A percentile compares a stretch with the other conserved stretches of the same genome.
These are phyloP conservation scores for Drosophila nr. perissopoda DNA, from an alignment of 2,888 invertebrate species.

Conservation along the genomic window DNA sequence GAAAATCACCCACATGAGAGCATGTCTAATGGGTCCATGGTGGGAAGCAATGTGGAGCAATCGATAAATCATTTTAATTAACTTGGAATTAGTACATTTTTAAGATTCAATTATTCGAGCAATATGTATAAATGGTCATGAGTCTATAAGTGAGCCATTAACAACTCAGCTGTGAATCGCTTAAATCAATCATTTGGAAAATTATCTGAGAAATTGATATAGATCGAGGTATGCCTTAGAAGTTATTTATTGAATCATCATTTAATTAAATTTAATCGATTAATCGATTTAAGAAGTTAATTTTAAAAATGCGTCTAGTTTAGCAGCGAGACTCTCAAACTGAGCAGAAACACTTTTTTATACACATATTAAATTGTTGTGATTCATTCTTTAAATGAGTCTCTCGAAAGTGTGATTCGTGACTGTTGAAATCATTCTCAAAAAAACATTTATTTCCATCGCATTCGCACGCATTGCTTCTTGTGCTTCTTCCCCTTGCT, in stretches of 20 bases:
- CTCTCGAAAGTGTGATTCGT: slow-evolving; percentile 4
- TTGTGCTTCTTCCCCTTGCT: neutral
- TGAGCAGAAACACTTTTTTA: neutral
- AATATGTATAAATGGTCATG: neutral
- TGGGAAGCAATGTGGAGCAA: slow-evolving; percentile 1
- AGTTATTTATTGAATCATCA: slow-evolving; percentile 4
- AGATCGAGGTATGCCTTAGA: neutral
- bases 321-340: neutral
- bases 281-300: neutral
- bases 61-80: neutral
- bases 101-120: neutral
- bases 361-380: neutral
- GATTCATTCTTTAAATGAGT: slow-evolving; percentile 11
- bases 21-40: slow-evolving; percentile 24
- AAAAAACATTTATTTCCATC: neutral
- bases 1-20: slow-evolving; percentile 6
- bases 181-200: neutral
- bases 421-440: neutral
- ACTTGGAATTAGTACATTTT: neutral
- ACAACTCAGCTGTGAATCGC: neutral
- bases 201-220: neutral
- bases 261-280: neutral
- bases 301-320: neutral
- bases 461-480: slow-evolving; percentile 36
- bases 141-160: neutral